These are phyloP conservation scores for Steinernema feltiae DNA, from an alignment of 1,140 invertebrate species.

Conservation along the genomic window DNA sequence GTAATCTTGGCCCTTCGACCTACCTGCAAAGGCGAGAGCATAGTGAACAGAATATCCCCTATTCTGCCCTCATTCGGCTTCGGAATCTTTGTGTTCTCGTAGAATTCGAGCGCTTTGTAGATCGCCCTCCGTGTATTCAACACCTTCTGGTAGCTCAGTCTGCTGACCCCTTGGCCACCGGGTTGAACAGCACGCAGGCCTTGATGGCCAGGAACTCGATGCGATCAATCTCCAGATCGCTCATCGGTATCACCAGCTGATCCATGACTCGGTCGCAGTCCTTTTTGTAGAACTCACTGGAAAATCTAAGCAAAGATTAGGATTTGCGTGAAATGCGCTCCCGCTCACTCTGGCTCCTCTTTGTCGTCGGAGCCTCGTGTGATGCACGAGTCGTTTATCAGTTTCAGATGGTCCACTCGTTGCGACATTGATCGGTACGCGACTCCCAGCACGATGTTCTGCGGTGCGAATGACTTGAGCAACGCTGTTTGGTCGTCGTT, in stretches of 20 bases:
- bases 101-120: slow-evolving; percentile 6
- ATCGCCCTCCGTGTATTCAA: slow-evolving; percentile 45
- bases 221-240: slow-evolving; percentile 54
- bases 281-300: slow-evolving; percentile 47
- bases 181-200: slow-evolving; percentile 57
- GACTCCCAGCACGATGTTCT: slow-evolving; percentile 55
- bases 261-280: slow-evolving; percentile 57
- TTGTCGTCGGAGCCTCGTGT: slow-evolving; percentile 41
- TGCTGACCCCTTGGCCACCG: slow-evolving; percentile 48
- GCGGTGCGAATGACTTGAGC: slow-evolving; percentile 55
- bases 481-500: slow-evolving; percentile 55
- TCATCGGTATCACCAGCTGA: slow-evolving; percentile 53
- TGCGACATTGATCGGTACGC: slow-evolving; percentile 51
- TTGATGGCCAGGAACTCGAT: slow-evolving; percentile 55
- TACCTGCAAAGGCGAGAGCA: slow-evolving; percentile 19
- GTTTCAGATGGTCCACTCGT: slow-evolving; percentile 40
- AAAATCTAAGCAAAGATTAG: slow-evolving; percentile 29
- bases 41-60: slow-evolving; percentile 14
- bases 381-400: slow-evolving; percentile 56
- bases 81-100: slow-evolving; percentile 17
- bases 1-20: too few relatives aligned
- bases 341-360: slow-evolving; percentile 15
- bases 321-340: not conserved
- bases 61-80: slow-evolving; percentile 12
- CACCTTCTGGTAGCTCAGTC: slow-evolving; percentile 46